Conservation (phyloP, 2,888 invertebrate genomes). For the Euplexia lucipara region DNA sequence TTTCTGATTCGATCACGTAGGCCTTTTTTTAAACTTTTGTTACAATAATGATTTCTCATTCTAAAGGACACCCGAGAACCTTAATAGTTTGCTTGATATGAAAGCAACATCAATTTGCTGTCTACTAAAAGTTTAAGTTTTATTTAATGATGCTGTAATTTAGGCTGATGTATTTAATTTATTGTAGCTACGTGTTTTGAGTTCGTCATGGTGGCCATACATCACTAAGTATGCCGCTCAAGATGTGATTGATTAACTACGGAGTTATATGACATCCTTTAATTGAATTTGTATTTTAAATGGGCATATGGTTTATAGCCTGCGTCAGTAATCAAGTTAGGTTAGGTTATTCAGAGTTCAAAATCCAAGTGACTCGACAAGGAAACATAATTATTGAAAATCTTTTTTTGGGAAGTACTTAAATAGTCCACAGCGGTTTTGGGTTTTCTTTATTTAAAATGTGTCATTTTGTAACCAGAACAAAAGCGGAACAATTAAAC, state of each 20-base stretch:
- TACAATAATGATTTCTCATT: too few species aligned
- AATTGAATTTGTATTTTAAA: conserved; percentile 20
- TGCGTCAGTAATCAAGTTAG: conserved; percentile 24
- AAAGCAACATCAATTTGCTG: not conserved
- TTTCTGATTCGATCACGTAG: too few species aligned
- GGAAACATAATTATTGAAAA: not conserved
- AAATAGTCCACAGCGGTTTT: not conserved
- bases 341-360: not conserved
- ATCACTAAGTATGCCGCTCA: not conserved
- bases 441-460: conserved; percentile 11
- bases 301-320: conserved; percentile 11
- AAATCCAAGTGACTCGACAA: not conserved
- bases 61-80: not conserved
- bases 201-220: not conserved
- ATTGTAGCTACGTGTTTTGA: not conserved
- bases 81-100: not conserved
- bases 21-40: too few species aligned
- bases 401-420: not conserved
- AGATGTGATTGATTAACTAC: conserved; percentile 25
- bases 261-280: not conserved
- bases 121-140: too few species aligned
- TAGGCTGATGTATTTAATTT: not conserved
- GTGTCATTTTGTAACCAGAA: conserved; percentile 3
- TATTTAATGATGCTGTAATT: not conserved
- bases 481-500: conserved; percentile 9